phyloP scores from a whole-genome alignment of 2,113 vertebrate genomes.

The Otolemur garnettii region DNA sequence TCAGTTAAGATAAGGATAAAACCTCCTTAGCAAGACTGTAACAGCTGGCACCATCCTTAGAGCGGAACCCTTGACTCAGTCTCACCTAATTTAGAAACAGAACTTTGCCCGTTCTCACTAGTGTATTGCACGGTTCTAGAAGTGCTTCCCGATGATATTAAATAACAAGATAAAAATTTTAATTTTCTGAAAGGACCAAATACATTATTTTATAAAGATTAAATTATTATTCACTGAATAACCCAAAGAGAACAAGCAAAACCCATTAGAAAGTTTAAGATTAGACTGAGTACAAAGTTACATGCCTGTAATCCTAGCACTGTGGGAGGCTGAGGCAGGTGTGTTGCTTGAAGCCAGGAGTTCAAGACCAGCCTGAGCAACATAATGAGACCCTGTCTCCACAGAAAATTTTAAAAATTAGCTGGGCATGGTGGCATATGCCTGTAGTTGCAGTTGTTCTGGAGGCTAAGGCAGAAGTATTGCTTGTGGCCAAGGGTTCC shows the following conservation, averaged over 20 bases:
- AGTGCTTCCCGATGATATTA: not conserved
- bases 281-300: too few relatives aligned
- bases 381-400: too few relatives aligned
- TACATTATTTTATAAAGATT: conserved; percentile 10
- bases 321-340: too few relatives aligned
- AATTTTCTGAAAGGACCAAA: not conserved
- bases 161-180: not conserved
- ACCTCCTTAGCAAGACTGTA: not conserved
- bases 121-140: not conserved
- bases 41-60: not conserved
- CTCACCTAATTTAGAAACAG: not conserved
- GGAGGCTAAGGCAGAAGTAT: too few relatives aligned
- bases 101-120: not conserved
- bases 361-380: too few relatives aligned
- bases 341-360: too few relatives aligned
- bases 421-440: too few relatives aligned
- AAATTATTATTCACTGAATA: conserved; percentile 34
- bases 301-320: too few relatives aligned
- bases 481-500: too few relatives aligned
- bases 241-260: not conserved
- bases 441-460: too few relatives aligned
- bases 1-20: not conserved
- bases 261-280: not conserved
- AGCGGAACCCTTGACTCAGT: not conserved
- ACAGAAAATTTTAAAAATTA: too few relatives aligned